Conservation (phyloP, 2,113 vertebrate genomes). For the Argyrosomus japonicus region DNA sequence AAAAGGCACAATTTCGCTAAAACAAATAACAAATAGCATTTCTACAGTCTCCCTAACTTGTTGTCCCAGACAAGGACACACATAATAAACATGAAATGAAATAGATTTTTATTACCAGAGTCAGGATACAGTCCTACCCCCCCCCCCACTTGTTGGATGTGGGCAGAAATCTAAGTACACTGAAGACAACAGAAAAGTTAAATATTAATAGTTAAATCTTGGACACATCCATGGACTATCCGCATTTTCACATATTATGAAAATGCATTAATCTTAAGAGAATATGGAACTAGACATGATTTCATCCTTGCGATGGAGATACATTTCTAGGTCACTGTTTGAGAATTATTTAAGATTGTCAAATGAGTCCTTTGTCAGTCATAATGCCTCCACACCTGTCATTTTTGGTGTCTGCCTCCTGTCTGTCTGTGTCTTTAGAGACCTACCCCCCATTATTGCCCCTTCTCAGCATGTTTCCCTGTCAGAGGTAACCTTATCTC, state of each 20-base stretch:
- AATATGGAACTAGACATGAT: neutral
- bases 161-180: neutral
- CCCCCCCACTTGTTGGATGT: slow-evolving; percentile 1
- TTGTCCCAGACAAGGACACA: slow-evolving; percentile 52
- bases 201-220: neutral
- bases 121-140: slow-evolving; percentile 24
- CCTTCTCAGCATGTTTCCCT: slow-evolving; percentile 43
- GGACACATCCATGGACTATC: neutral
- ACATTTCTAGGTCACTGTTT: neutral
- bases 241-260: neutral
- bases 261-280: neutral
- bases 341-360: slow-evolving; percentile 18
- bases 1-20: slow-evolving; percentile 39
- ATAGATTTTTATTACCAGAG: slow-evolving; percentile 46
- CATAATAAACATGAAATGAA: slow-evolving; percentile 43
- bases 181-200: neutral
- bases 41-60: slow-evolving; percentile 34
- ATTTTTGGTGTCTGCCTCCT: slow-evolving; percentile 57
- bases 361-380: slow-evolving; percentile 10
- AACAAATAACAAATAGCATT: slow-evolving; percentile 57
- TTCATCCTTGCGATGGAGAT: neutral
- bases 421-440: slow-evolving; percentile 50
- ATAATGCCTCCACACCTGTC: slow-evolving; percentile 48
- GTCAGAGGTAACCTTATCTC: slow-evolving; percentile 58
- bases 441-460: slow-evolving; percentile 30